Base-by-base conservation (phyloP, 2,797 vertebrate species). In the Spea hammondii region DNA sequence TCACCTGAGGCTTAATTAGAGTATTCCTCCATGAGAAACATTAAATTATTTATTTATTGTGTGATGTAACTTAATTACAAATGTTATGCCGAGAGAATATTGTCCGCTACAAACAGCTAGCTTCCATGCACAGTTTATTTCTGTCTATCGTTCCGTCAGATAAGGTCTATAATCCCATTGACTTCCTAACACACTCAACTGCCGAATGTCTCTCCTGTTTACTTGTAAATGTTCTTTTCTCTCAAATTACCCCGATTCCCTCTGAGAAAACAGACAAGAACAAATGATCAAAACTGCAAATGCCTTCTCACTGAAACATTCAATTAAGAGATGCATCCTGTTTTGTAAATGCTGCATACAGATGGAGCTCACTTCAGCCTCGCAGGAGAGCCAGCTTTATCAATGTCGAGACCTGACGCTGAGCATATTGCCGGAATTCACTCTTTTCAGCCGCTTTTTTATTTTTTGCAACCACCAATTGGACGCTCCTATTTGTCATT, bases 211-310 rank as follows among this genome's bases (percentile, higher is more conserved):
- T 47, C 51, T 68, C 45, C 45, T 51, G 32, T 50, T 70, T 49
- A 57, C 54, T 72, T 80, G 53, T 70, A 44, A 57, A 45, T 54
- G 60, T 64, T 14, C 51, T 53, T 44, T 60, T 66, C 32, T 65
- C 50, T 32, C 50, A 65, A 74, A 73, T 69, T 60, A 72, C 51
- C 48, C 51, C 5, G 72, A 65, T 70, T 76, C 69, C 69, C 69
- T 74, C 32, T 57, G 66, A 74, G 78, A 70, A 81, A 79, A 64
- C 70, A 74, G 64, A 76, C 70, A 73, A 65, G 70, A 83, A 65
- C 73, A 65, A 74, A 74, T 70, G 54, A 74, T 65, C 72, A 79
- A 47, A 80, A 60, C 72, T 67, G 75, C 79, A 82, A 71, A 60
- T 72, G 71, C 70, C 74, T 73, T 49, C 77, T 57, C 17, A 57